Evolutionary conservation across 37 sponge, comb jelly and placozoan genomes (phyloP).

Genomic region (Petrosia ficiformis): DNA sequence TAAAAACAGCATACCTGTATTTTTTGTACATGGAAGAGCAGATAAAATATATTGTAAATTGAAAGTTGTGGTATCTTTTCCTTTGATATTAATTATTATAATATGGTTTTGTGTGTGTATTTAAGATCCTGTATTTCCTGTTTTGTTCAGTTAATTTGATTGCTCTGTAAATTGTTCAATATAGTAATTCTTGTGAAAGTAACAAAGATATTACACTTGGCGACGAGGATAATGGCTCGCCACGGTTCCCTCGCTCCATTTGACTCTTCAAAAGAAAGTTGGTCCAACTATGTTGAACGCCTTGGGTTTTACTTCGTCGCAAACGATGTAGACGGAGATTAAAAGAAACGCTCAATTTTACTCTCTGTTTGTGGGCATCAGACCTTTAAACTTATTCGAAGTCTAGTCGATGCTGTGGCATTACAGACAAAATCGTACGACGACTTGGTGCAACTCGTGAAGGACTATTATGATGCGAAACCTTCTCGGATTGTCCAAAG

Average conservation of each 20-base stretch:
- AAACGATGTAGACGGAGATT: conserved; percentile 25
- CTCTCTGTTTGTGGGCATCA: conserved; percentile 25
- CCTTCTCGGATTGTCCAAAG: conserved; percentile 15
- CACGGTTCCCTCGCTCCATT: not conserved
- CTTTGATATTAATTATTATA: too few relatives aligned
- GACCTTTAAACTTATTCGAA: conserved; percentile 28
- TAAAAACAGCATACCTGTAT: too few relatives aligned
- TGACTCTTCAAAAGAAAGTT: conserved; percentile 11
- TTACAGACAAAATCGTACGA: conserved; percentile 6
- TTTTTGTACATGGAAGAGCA: too few relatives aligned
- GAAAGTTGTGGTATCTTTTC: too few relatives aligned
- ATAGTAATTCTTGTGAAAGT: too few relatives aligned
- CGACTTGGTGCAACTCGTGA: conserved; percentile 10
- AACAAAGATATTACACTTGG: too few relatives aligned
- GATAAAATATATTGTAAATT: too few relatives aligned
- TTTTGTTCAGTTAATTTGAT: too few relatives aligned
- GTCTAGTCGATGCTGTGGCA: conserved; percentile 9
- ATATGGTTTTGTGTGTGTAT: too few relatives aligned
- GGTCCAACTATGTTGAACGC: conserved; percentile 18
- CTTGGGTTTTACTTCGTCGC: conserved; percentile 28
- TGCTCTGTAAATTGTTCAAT: too few relatives aligned
- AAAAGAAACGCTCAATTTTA: conserved; percentile 24
- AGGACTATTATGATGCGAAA: conserved; percentile 8
- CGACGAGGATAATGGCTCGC: not conserved
- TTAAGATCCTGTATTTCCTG: too few relatives aligned